Evolutionary conservation across 2,113 vertebrate species (phyloP).

Genomic region (Tragelaphus buxtoni): DNA sequence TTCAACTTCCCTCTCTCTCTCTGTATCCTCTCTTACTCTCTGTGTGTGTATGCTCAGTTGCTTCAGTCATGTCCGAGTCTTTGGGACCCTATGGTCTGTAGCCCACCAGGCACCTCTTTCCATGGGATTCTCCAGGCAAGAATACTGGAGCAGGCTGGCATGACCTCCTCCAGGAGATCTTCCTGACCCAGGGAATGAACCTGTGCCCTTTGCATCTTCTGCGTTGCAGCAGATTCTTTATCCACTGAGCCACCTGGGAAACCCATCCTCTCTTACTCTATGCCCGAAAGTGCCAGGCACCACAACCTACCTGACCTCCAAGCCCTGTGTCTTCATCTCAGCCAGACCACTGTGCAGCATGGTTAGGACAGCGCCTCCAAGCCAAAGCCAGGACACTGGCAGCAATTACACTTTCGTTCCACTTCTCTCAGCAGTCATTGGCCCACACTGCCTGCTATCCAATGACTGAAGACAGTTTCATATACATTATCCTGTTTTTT

Average conservation of each 20-base stretch:
- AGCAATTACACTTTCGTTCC: too few species aligned
- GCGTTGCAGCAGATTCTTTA: accelerated
- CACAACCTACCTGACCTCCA: neutral
- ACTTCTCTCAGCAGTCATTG: neutral
- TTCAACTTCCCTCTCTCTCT: neutral
- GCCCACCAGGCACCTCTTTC: neutral
- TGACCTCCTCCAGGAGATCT: neutral
- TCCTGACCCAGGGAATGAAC: neutral
- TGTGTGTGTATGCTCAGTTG: neutral
- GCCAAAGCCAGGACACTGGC: neutral
- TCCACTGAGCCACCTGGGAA: neutral
- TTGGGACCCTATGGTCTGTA: neutral
- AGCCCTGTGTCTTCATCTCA: neutral
- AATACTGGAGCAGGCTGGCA: neutral
- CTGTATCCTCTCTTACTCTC: too few species aligned
- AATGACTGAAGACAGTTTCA: neutral
- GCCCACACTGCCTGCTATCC: neutral
- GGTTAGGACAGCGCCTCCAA: neutral
- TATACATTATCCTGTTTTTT: neutral
- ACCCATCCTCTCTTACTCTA: too few species aligned
- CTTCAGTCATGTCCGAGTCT: neutral
- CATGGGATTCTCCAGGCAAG: neutral
- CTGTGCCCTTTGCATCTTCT: neutral
- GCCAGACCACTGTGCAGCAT: neutral
- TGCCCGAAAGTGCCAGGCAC: neutral